phyloP scores from a whole-genome alignment of 2,888 invertebrate genomes.

The Eristalis intricaria region DNA sequence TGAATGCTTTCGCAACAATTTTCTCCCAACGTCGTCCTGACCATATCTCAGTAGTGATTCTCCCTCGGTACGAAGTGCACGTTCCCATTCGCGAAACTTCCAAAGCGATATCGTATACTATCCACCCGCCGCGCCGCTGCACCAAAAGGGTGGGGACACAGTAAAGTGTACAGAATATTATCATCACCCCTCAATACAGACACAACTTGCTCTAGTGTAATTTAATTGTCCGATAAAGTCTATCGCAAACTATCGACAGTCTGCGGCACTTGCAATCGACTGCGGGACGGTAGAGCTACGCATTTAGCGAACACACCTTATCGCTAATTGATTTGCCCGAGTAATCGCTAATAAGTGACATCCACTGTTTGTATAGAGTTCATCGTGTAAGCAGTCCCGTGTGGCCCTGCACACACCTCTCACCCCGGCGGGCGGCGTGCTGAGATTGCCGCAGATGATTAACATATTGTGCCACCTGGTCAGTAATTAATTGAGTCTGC shows the following conservation, averaged over 20 bases:
- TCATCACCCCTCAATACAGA: background rate
- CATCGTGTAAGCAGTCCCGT: slow-evolving; percentile 23
- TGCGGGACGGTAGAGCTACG: slow-evolving; percentile 3
- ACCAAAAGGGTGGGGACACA: slow-evolving; percentile 31
- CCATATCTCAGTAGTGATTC: slow-evolving; percentile 47
- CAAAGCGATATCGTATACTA: background rate
- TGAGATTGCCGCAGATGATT: slow-evolving; percentile 54
- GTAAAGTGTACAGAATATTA: slow-evolving; percentile 48
- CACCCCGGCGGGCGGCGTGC: background rate
- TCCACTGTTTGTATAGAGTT: slow-evolving; percentile 58
- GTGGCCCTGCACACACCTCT: slow-evolving; percentile 7
- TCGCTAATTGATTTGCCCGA: slow-evolving; percentile 69
- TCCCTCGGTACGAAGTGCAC: slow-evolving; percentile 35
- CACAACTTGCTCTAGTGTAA: slow-evolving; percentile 20
- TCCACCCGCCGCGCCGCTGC: background rate
- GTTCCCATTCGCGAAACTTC: slow-evolving; percentile 1
- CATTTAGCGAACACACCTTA: slow-evolving; percentile 30
- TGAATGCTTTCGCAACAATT: slow-evolving; percentile 63
- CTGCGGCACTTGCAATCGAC: slow-evolving; percentile 26
- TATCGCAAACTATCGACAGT: slow-evolving; percentile 33
- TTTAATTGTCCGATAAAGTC: slow-evolving; percentile 47
- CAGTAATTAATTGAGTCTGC: slow-evolving; percentile 46
- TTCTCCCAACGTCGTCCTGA: slow-evolving; percentile 37
- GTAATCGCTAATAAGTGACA: slow-evolving; percentile 67
- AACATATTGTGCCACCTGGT: slow-evolving; percentile 66